A percentile compares a stretch with the other conserved stretches of the same genome.
These are phyloP conservation scores for Drosophila demipolita DNA, from an alignment of 2,888 invertebrate genomes.

Conservation along the genomic window DNA sequence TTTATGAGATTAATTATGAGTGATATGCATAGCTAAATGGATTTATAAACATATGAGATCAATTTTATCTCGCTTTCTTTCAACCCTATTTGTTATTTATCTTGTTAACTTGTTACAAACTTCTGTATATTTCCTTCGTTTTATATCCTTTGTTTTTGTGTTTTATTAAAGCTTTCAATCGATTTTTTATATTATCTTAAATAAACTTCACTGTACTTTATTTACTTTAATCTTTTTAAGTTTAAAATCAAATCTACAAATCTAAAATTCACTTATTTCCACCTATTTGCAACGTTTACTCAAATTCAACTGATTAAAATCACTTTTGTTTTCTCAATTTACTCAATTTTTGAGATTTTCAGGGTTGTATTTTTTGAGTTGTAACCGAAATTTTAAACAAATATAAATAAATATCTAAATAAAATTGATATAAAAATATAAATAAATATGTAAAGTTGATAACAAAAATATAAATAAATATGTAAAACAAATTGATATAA, in stretches of 20 bases:
- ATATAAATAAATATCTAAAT: not conserved
- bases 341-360: not conserved
- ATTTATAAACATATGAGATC: not conserved
- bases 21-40: not conserved
- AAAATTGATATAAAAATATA: not conserved
- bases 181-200: not conserved
- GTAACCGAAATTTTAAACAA: not conserved
- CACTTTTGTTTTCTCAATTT: not conserved
- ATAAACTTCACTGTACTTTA: not conserved
- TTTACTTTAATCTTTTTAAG: not conserved
- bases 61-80: not conserved
- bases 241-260: no score
- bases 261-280: not conserved
- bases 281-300: not conserved
- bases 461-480: not conserved
- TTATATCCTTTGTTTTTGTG: not conserved
- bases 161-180: fast-evolving
- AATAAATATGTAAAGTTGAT: not conserved
- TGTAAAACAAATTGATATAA: not conserved
- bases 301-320: not conserved
- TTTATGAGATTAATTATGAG: no score
- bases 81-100: not conserved
- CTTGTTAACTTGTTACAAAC: not conserved
- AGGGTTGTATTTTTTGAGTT: not conserved
- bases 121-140: not conserved